Evolutionary conservation across 1,140 invertebrate genomes (phyloP).

Genomic region (Lepidurus apus): DNA sequence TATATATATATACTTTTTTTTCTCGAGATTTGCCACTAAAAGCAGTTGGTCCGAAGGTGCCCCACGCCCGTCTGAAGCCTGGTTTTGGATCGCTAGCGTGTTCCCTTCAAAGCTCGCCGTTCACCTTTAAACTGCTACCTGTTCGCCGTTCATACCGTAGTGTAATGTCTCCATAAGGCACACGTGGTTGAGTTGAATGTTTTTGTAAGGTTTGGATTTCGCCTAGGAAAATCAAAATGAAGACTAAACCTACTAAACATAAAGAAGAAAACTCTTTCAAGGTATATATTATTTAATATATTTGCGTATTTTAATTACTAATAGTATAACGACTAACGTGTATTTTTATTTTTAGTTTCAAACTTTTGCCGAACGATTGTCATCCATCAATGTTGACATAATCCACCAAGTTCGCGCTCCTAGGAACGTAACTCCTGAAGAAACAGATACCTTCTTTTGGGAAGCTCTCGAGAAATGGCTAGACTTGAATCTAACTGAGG

Average conservation of each 20-base stretch:
- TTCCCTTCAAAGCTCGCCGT: too few species aligned
- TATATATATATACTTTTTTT: too few species aligned
- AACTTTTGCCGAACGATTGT: constrained; percentile 74
- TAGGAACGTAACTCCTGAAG: constrained; percentile 54
- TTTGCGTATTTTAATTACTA: constrained; percentile 33
- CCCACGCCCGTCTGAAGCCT: too few species aligned
- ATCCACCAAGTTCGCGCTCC: constrained; percentile 70
- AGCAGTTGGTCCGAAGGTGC: too few species aligned
- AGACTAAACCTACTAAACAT: constrained; percentile 67
- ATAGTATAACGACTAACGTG: constrained; percentile 6
- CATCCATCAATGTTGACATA: constrained; percentile 72
- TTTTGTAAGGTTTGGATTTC: background rate
- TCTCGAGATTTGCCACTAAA: too few species aligned
- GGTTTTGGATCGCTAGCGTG: too few species aligned
- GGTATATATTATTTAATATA: constrained; percentile 49
- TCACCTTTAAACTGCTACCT: too few species aligned
- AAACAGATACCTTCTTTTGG: constrained; percentile 67
- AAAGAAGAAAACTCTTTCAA: constrained; percentile 74
- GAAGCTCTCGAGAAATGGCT: constrained; percentile 80
- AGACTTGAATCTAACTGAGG: constrained; percentile 73
- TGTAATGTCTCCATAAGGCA: background rate
- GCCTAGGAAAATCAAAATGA: constrained; percentile 40
- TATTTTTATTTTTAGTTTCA: constrained; percentile 63
- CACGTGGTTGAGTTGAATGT: background rate
- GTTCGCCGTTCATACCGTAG: too few species aligned